Evolutionary conservation across 2,888 invertebrate genomes (phyloP).

Genomic region (Eilema depressum): DNA sequence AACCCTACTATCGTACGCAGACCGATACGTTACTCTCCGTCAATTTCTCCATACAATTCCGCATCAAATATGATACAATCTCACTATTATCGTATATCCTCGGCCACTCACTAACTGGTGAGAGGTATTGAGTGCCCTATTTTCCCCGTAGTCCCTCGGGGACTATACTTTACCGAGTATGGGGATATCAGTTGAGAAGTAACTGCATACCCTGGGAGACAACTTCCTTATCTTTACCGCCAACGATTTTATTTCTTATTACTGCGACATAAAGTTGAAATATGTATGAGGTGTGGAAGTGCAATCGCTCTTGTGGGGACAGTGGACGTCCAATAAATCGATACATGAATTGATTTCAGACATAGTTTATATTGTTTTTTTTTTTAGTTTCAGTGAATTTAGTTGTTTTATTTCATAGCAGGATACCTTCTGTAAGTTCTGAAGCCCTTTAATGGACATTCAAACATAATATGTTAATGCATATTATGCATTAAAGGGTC

Average conservation of each 20-base stretch:
- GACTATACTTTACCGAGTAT: conserved; percentile 44
- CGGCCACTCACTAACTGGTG: conserved; percentile 42
- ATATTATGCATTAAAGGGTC: too few species aligned
- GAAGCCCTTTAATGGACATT: too few species aligned
- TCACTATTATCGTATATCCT: conserved; percentile 14
- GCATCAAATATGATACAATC: not conserved
- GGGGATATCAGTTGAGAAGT: conserved; percentile 42
- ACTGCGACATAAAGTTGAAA: conserved; percentile 15
- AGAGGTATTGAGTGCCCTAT: conserved; percentile 54
- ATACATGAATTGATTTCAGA: conserved; percentile 56
- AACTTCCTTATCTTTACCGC: conserved; percentile 11
- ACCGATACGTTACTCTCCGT: not conserved
- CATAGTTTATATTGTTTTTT: too few species aligned
- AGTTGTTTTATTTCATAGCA: too few species aligned
- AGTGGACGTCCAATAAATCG: conserved; percentile 54
- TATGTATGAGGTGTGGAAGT: conserved; percentile 2
- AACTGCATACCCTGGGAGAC: conserved; percentile 41
- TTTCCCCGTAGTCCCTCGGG: conserved; percentile 41
- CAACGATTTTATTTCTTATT: conserved; percentile 29
- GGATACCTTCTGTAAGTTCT: too few species aligned
- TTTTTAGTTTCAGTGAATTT: too few species aligned
- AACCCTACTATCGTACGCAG: not conserved
- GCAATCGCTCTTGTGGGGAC: conserved; percentile 33
- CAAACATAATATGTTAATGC: too few species aligned
- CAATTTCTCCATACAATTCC: not conserved